phyloP scores from a whole-genome alignment of 2,113 vertebrate genomes.

The Aleadryas rufinucha region DNA sequence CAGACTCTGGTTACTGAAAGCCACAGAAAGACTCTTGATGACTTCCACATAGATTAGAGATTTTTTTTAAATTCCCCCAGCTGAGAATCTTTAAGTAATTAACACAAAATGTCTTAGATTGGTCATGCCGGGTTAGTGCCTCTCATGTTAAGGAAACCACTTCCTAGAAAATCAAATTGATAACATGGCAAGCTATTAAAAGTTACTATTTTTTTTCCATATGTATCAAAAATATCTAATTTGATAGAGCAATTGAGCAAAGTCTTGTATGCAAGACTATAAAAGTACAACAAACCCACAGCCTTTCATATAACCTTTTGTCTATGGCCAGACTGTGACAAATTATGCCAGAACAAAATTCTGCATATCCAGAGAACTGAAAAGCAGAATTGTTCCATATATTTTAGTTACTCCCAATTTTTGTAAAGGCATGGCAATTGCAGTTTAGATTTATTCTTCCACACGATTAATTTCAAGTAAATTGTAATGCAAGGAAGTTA shows the following conservation, averaged over 20 bases:
- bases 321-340: background rate
- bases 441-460: background rate
- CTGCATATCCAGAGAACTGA: background rate
- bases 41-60: background rate
- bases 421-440: background rate
- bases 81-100: background rate
- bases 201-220: background rate
- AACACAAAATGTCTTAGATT: background rate
- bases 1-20: background rate
- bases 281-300: background rate
- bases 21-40: background rate
- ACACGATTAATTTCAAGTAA: background rate
- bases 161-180: background rate
- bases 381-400: background rate
- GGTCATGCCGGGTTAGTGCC: background rate
- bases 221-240: background rate
- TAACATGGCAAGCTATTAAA: rapidly evolving
- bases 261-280: background rate
- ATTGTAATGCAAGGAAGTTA: background rate
- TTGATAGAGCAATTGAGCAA: background rate
- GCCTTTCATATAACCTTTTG: background rate
- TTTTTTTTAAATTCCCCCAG: background rate
- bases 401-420: background rate
- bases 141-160: background rate
- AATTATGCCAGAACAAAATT: background rate